Evolutionary conservation across 2,888 invertebrate species (phyloP), one percentile per base, ranked within the genome.

Genomic region (Andrena minutula): DNA sequence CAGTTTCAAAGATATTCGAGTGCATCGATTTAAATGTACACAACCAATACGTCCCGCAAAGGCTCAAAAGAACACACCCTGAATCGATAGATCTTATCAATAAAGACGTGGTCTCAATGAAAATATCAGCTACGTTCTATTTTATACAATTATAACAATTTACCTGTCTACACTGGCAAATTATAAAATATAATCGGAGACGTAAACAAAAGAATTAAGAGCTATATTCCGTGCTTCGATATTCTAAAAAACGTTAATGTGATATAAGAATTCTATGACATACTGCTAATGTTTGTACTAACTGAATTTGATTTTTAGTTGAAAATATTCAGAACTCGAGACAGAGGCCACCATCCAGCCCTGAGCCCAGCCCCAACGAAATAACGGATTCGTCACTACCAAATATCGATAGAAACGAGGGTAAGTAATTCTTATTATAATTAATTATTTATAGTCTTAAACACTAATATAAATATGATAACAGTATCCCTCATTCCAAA

Each of bases 351-450:
- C 75, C 88, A 1, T 87, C 92, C 16, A 93, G 91, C 64, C 41
- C 88, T 8, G 87, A 86, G 51, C 89, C 92, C 1, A 90, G 86
- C 64, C 87, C 88, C 58, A 92, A 92, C 75, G 91, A 93, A 75
- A 89, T 92, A 66, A 88, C 92, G 7, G 92, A 91, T 77, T 87
- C 91, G 51, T 92, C 93, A 8, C 90, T 91, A 68, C 86, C 91
- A 72, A 88, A 90, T 58, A 85, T 87, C 8, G 84, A 89, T 61
- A 91, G 90, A 76, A 91, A 87, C 74, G 89, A 90, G 81, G 91
- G 92, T 90, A 88, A 79, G 87, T 77, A 63, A 35, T 49, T 60
- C 28, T n/a, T 23, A 6, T 12, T n/a, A n/a, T 32, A 1, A 23
- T 56, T 10, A 16, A 53, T 56, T 35, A 10, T 35, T 49, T 49